Evolutionary conservation across 2,113 vertebrate species (phyloP).

Genomic region (Coptodon rendalli): DNA sequence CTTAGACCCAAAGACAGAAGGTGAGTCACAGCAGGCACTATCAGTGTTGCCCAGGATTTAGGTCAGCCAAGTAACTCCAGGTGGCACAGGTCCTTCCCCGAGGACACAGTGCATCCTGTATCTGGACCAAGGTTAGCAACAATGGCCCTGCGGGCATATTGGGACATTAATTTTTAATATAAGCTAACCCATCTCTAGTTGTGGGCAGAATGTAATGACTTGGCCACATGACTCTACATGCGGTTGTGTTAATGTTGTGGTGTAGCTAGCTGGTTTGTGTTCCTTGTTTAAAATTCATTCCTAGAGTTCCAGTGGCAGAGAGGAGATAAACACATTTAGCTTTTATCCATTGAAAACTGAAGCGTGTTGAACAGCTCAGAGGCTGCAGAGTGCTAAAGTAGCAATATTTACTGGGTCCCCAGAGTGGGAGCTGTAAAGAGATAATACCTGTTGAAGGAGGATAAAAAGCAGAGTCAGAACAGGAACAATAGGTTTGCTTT

Average conservation of each 20-base stretch:
- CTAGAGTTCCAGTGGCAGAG: neutral
- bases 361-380: slow-evolving; percentile 4
- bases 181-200: slow-evolving; percentile 62
- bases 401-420: slow-evolving; percentile 37
- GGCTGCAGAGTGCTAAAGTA: slow-evolving; percentile 12
- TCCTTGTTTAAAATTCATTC: slow-evolving; percentile 21
- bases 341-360: slow-evolving; percentile 32
- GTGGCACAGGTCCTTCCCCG: slow-evolving; percentile 49
- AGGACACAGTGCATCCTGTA: slow-evolving; percentile 40
- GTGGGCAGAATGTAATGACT: slow-evolving; percentile 55
- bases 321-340: slow-evolving; percentile 21
- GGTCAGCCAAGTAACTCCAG: slow-evolving; percentile 67
- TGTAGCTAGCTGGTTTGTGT: slow-evolving; percentile 13
- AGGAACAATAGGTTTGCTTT: neutral
- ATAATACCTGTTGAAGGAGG: slow-evolving; percentile 12
- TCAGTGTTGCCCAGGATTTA: slow-evolving; percentile 56
- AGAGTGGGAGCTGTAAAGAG: slow-evolving; percentile 24
- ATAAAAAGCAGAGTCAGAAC: slow-evolving; percentile 10
- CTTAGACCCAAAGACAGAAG: slow-evolving; percentile 59
- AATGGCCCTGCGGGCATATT: slow-evolving; percentile 41
- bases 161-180: slow-evolving; percentile 69
- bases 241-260: neutral
- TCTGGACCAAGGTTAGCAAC: slow-evolving; percentile 66
- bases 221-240: slow-evolving; percentile 29
- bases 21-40: slow-evolving; percentile 59